Evolutionary conservation across 2,888 invertebrate genomes (phyloP).

Genomic region (Pegoplata infirma): DNA sequence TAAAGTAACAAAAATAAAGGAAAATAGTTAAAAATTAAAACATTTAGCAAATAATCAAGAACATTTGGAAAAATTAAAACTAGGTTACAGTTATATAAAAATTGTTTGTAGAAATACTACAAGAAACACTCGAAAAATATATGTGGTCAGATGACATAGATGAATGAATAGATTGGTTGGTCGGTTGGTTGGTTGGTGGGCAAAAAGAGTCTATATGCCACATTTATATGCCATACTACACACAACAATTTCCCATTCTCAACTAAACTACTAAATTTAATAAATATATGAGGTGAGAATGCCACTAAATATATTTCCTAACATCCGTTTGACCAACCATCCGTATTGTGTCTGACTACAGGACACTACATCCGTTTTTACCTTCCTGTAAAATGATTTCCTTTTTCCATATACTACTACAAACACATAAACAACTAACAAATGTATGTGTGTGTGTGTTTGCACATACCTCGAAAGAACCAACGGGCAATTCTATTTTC

Average conservation of each 20-base stretch:
- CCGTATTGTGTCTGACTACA: conserved; percentile 57
- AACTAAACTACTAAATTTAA: conserved; percentile 11
- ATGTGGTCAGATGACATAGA: conserved; percentile 10
- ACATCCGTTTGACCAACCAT: conserved; percentile 51
- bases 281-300: conserved; percentile 46
- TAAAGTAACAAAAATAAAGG: conserved; percentile 25
- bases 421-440: no score
- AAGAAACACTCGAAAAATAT: conserved; percentile 19
- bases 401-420: conserved; percentile 20
- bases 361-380: conserved; percentile 56
- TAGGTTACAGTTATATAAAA: conserved; percentile 41
- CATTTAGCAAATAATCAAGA: conserved; percentile 35
- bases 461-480: background rate
- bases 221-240: background rate
- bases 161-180: no score
- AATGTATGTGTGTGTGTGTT: background rate
- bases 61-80: conserved; percentile 16
- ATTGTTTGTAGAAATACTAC: conserved; percentile 23
- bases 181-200: conserved; percentile 31
- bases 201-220: no score
- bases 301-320: conserved; percentile 60
- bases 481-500: no score
- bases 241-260: background rate
- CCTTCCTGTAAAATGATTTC: conserved; percentile 57
- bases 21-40: conserved; percentile 31